These are phyloP conservation scores for Otolemur crassicaudatus DNA, from an alignment of 2,797 vertebrate genomes.

Conservation along the genomic window DNA sequence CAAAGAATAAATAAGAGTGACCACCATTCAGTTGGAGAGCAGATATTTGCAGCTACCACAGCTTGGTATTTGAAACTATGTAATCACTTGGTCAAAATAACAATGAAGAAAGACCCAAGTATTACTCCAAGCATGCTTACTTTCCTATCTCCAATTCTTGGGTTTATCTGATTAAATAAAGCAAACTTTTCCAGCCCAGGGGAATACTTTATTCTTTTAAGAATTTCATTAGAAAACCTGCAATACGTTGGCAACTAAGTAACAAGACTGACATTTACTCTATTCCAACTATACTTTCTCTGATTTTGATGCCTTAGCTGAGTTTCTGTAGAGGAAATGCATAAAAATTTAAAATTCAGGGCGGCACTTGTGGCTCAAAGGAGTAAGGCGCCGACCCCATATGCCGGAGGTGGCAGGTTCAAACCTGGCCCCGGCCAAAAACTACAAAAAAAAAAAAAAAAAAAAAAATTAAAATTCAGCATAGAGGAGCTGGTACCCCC, in stretches of 20 bases:
- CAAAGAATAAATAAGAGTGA: slow-evolving; percentile 45
- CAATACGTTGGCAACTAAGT: neutral
- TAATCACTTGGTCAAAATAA: neutral
- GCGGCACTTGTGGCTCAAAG: no score
- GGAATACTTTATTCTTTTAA: neutral
- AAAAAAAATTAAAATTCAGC: neutral
- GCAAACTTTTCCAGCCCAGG: neutral
- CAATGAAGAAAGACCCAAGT: neutral
- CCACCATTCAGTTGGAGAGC: slow-evolving; percentile 2
- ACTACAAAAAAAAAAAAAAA: no score
- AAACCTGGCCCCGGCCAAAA: no score
- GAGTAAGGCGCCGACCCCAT: no score
- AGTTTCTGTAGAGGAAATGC: neutral
- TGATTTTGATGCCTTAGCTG: neutral
- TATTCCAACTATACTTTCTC: neutral
- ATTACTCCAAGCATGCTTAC: neutral
- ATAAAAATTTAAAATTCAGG: neutral
- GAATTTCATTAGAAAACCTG: slow-evolving; percentile 9
- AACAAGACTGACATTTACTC: neutral
- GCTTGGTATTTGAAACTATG: neutral
- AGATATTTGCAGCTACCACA: neutral
- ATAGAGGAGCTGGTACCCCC: neutral
- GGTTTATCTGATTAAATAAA: neutral
- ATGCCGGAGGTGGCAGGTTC: no score
- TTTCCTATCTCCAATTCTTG: slow-evolving; percentile 18